Base-by-base conservation (phyloP, 2,888 invertebrate genomes). In the Aleiodes alternator region DNA sequence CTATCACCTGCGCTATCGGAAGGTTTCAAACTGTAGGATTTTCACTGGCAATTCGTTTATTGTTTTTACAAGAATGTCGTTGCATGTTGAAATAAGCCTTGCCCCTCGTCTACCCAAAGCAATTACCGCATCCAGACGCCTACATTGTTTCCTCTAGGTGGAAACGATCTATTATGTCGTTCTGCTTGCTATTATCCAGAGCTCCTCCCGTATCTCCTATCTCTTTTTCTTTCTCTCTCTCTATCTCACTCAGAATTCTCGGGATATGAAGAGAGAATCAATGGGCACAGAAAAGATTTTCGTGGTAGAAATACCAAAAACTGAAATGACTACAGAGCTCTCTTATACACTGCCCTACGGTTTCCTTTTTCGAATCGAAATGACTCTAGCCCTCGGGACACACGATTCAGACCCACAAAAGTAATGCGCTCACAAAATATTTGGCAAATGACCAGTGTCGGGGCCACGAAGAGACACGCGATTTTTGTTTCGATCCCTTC, bases 351-450 rank as follows among this genome's bases (percentile, higher is more conserved):
- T 43, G 43, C 43, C 43, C 43, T 43, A 43, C 11, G 43, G 43
- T 43, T 43, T 43, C 43, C 11, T 43, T 43, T 43, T 9, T 9
- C 11, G 43, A 43, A 43, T 43, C 43, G 43, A 43, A 43, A 43
- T 43, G 68, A 68, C 76, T 70, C 76, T 70, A 75, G 80, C 80
- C 80, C 80, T 56, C 76, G 73, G 80, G 80, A 79, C 73, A 77
- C 69, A 78, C 75, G 69, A 75, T 76, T 79, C 59, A 75, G 56
- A 76, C 61, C 38, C 72, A 78, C 77, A 80, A 80, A 34, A 82
- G 85, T 86, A 86, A 87, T 87, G 84, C 87, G 87, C 84, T 83
- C 51, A 34, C 34, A 51, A 84, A 88, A 87, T 88, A 87, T 87
- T 87, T 86, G 82, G 75, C 85, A 88, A 88, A 88, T 87, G 82